phyloP scores from a whole-genome alignment of 2,797 vertebrate genomes.

The Percopsis omiscomaycus region DNA sequence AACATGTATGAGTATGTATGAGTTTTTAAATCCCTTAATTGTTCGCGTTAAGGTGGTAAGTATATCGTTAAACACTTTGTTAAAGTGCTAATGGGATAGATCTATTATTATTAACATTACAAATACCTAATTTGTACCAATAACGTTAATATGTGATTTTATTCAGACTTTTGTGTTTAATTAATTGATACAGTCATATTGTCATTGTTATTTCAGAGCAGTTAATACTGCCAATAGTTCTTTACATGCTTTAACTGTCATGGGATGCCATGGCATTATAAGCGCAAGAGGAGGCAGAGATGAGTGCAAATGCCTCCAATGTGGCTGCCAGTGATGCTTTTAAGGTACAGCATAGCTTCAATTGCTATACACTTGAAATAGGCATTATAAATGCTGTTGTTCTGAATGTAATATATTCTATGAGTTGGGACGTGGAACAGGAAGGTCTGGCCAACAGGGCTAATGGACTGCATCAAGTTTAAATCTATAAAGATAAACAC shows the following conservation, averaged over 20 bases:
- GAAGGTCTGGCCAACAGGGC: slow-evolving; percentile 75
- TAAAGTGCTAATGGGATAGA: no score
- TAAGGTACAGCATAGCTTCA: slow-evolving; percentile 55
- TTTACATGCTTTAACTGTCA: slow-evolving; percentile 70
- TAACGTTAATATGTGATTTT: no score
- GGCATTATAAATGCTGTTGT: not conserved
- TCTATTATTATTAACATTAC: no score
- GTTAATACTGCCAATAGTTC: slow-evolving; percentile 69
- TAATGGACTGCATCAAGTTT: no score
- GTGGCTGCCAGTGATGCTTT: slow-evolving; percentile 73
- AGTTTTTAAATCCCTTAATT: no score
- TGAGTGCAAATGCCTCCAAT: slow-evolving; percentile 75
- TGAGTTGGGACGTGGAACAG: slow-evolving; percentile 73
- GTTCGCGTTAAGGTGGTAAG: no score
- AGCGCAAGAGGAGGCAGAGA: slow-evolving; percentile 73
- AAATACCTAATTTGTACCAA: no score
- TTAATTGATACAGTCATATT: no score
- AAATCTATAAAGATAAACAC: no score
- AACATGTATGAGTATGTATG: no score
- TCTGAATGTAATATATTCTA: slow-evolving; percentile 51
- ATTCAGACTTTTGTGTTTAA: no score
- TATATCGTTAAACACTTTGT: no score
- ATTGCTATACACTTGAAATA: not conserved
- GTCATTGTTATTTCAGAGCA: slow-evolving; percentile 64
- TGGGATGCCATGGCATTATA: slow-evolving; percentile 74